Evolutionary conservation across 2,797 vertebrate genomes (phyloP).

Genomic region (Hyperoplus immaculatus): DNA sequence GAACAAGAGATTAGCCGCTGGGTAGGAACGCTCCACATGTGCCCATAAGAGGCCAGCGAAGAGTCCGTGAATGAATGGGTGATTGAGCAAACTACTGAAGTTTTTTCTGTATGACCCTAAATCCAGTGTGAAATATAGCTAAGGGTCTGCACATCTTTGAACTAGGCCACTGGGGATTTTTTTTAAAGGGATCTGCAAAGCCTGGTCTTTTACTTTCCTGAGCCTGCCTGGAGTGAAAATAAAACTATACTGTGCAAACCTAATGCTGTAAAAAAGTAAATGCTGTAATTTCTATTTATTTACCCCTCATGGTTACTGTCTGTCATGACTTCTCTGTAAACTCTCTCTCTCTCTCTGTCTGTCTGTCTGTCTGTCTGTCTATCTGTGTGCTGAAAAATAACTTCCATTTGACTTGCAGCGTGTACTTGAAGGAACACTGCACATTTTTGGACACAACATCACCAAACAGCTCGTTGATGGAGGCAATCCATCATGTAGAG

Average conservation of each 20-base stretch:
- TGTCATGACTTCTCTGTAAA: constrained; percentile 14
- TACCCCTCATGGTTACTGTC: constrained; percentile 24
- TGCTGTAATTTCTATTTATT: constrained; percentile 50
- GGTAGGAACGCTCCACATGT: constrained; percentile 77
- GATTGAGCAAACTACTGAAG: constrained; percentile 74
- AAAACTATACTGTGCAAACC: constrained; percentile 24
- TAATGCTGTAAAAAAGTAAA: constrained; percentile 27
- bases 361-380: constrained; percentile 1
- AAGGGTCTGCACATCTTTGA: constrained; percentile 62
- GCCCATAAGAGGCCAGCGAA: constrained; percentile 73
- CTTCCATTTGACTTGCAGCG: constrained; percentile 47
- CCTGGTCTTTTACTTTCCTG: constrained; percentile 10
- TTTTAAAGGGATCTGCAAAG: constrained; percentile 59
- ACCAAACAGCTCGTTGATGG: constrained; percentile 60
- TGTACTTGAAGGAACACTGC: constrained; percentile 60
- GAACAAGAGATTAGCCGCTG: constrained; percentile 79
- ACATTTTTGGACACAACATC: constrained; percentile 51
- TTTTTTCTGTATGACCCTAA: constrained; percentile 58
- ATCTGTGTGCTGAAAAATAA: constrained; percentile 39
- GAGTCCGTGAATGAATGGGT: constrained; percentile 69
- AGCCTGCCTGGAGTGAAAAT: constrained; percentile 21
- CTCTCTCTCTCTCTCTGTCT: background rate
- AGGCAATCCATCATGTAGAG: constrained; percentile 77
- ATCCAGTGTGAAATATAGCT: constrained; percentile 62
- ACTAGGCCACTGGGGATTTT: constrained; percentile 65